Evolutionary conservation across 2,797 vertebrate species (phyloP).

Genomic region (Paramormyrops hopkinsi): DNA sequence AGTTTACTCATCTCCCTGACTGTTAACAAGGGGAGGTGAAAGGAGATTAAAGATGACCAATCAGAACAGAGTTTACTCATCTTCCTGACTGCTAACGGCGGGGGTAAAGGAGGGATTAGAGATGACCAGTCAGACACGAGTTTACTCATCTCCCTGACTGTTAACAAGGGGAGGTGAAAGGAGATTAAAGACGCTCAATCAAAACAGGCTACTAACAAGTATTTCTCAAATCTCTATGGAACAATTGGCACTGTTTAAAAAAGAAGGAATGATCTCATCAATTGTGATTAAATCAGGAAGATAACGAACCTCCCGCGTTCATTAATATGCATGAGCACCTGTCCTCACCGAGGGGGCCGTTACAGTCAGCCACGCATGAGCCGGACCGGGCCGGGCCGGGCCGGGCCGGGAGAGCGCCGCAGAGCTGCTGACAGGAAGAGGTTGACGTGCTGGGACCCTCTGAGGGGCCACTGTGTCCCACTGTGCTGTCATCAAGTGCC

Average conservation of each 20-base stretch:
- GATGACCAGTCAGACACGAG: neutral
- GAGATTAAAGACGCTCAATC: neutral
- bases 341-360: neutral
- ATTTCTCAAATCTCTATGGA: neutral
- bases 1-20: neutral
- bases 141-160: neutral
- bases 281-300: neutral
- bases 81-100: neutral
- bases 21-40: neutral
- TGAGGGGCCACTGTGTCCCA: neutral
- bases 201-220: neutral
- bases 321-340: constrained; percentile 9
- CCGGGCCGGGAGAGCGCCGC: neutral
- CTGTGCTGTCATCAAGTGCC: neutral
- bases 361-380: neutral
- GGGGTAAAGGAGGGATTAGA: neutral
- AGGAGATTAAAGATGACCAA: neutral
- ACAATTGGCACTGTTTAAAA: constrained; percentile 1
- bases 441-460: neutral
- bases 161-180: neutral
- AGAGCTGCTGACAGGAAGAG: neutral
- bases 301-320: neutral
- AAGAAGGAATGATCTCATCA: neutral
- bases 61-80: neutral
- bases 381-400: no score